phyloP scores from a whole-genome alignment of 2,888 invertebrate species.

The Mellilla xanthometata region DNA sequence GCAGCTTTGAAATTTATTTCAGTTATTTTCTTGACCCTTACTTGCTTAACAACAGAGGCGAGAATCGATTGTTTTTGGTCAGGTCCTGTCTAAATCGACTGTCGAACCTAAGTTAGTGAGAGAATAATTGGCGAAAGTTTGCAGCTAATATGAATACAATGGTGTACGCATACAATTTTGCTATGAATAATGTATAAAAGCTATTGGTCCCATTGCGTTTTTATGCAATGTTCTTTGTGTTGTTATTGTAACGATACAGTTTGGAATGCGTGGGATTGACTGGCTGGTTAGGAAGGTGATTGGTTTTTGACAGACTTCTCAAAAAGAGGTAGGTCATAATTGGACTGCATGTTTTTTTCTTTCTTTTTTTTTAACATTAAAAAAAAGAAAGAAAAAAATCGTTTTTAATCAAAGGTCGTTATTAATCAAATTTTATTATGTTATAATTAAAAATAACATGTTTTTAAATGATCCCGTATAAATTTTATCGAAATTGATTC shows the following conservation, averaged over 20 bases:
- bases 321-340: too few species aligned
- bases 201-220: conserved; percentile 48
- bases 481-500: too few species aligned
- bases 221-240: conserved; percentile 58
- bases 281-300: not conserved
- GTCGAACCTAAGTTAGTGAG: not conserved
- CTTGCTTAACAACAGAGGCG: not conserved
- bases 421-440: too few species aligned
- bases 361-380: too few species aligned
- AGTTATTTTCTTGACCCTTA: conserved; percentile 15
- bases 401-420: too few species aligned
- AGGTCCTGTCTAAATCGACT: not conserved
- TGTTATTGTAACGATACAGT: conserved; percentile 47
- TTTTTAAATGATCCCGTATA: too few species aligned
- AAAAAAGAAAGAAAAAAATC: too few species aligned
- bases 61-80: not conserved
- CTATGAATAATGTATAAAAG: conserved; percentile 70
- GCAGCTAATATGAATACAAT: conserved; percentile 75
- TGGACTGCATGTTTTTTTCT: too few species aligned
- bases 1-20: not conserved
- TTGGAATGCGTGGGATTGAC: conserved; percentile 13
- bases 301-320: not conserved
- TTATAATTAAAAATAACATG: too few species aligned
- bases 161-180: conserved; percentile 51
- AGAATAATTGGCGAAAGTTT: conserved; percentile 74